A percentile compares a stretch with the other conserved stretches of the same genome.
Conservation (phyloP, 2,113 vertebrate genomes). For the Colinus virginianus region DNA sequence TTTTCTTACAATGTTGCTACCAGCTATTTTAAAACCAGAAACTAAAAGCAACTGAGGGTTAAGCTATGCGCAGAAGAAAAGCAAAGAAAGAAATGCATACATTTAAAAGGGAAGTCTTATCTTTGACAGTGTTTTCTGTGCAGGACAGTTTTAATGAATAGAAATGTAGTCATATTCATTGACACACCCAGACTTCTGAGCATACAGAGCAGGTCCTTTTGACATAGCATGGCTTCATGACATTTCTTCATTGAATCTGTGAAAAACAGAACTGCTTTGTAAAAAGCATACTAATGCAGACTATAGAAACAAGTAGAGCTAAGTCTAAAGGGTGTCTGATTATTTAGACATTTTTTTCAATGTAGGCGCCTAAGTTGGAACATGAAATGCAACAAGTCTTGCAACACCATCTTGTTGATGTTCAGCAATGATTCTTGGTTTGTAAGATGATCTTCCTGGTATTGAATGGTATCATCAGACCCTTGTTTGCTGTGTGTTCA, state of each 20-base stretch:
- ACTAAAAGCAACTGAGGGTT: constrained; percentile 40
- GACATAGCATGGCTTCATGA: not conserved
- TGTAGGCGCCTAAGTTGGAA: not conserved
- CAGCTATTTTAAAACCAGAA: constrained; percentile 41
- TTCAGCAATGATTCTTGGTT: not conserved
- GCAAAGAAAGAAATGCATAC: constrained; percentile 10
- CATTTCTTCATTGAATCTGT: not conserved
- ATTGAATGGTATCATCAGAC: not conserved
- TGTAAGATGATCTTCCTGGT: not conserved
- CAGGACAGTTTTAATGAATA: not conserved
- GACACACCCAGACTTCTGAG: not conserved
- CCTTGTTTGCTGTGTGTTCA: not conserved
- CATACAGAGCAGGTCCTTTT: not conserved
- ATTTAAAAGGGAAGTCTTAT: not conserved
- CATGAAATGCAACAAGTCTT: not conserved
- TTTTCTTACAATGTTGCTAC: constrained; percentile 62
- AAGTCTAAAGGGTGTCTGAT: not conserved
- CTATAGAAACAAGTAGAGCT: not conserved
- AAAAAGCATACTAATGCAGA: not conserved
- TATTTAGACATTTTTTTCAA: not conserved
- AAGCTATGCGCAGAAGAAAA: constrained; percentile 49
- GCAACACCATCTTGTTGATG: not conserved
- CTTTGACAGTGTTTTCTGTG: not conserved
- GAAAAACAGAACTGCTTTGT: not conserved
- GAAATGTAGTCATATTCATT: not conserved